Base-by-base conservation (phyloP, 2,797 vertebrate species). In the Botia almorhae region DNA sequence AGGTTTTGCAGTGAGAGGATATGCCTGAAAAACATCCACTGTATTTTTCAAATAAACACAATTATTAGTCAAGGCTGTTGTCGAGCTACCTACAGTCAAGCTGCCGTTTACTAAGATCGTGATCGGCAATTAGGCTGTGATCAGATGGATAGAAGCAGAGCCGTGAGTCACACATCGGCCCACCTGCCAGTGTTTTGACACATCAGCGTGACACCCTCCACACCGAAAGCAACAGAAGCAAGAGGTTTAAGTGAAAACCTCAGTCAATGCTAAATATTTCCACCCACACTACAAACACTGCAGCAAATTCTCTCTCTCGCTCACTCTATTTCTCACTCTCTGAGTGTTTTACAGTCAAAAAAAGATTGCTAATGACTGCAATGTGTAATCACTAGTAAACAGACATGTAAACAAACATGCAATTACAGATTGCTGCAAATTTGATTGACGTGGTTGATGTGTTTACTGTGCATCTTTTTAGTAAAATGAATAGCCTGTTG, bases 161-260 rank as follows among this genome's bases (percentile, higher is more conserved):
- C 64, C 43, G 56, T 76, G 72, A 80, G 72, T 80, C 77, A 83
- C 36, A 58, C 76, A 39, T 65, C 33, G 68, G 72, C 17, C 48
- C 61, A 69, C 71, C 76, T 68, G 77, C 50, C 61, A 63, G 48
- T 39, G 81, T 83, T 79, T 70, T 79, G 58, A 73, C 72, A 80
- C 48, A 43, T 51, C 64, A 75, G 58, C 60, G 48, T 80, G 72
- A 76, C 60, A 80, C 46, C 21, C 71, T 80, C 72, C 65, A 60
- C 4, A 39, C 50, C 56, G 65, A 60, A 80, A 83, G 71, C 63
- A 68, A 33, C 23, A 50, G 21, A 74, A 67, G 64, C 65, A 64
- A 53, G 53, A 53, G 65, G 46, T 50, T 39, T 13, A 12, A 16
- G 60, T 36, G 17, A 19, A 48, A 46, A 29, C 14, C 63, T 69